Conservation (phyloP, 2,113 vertebrate genomes). For the Cyphomyrus plagiostoma region DNA sequence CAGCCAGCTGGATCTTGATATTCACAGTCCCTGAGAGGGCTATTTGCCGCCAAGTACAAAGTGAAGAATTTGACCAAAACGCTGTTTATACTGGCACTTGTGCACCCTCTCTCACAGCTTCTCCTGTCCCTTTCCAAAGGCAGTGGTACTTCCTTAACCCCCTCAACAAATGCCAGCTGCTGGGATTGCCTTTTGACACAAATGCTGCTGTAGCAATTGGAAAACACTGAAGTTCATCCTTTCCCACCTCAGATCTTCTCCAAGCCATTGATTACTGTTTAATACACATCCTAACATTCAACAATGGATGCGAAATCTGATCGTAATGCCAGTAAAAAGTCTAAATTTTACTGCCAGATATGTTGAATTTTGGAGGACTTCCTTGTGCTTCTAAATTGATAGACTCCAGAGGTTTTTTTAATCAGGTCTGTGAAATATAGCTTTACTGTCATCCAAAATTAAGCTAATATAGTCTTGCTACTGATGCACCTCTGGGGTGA, state of each 20-base stretch:
- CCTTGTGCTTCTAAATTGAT: conserved; percentile 8
- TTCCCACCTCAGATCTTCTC: background rate
- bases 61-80: conserved; percentile 20
- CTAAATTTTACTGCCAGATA: background rate
- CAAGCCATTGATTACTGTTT: background rate
- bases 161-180: conserved; percentile 9
- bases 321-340: background rate
- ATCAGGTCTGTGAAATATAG: background rate
- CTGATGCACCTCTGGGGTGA: background rate
- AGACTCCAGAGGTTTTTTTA: background rate
- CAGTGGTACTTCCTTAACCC: conserved; percentile 16
- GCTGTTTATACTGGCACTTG: conserved; percentile 24
- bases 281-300: background rate
- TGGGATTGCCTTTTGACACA: background rate
- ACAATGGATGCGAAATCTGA: background rate
- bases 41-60: conserved; percentile 8
- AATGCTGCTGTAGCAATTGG: background rate
- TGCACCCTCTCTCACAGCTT: conserved; percentile 14
- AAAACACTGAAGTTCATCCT: background rate
- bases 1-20: conserved; percentile 20
- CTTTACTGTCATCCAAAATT: background rate
- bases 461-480: background rate
- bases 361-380: conserved; percentile 7
- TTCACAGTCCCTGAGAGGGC: conserved; percentile 9
- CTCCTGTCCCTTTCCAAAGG: background rate